Evolutionary conservation across 2,113 vertebrate genomes (phyloP).

Genomic region (Macrotis lagotis): DNA sequence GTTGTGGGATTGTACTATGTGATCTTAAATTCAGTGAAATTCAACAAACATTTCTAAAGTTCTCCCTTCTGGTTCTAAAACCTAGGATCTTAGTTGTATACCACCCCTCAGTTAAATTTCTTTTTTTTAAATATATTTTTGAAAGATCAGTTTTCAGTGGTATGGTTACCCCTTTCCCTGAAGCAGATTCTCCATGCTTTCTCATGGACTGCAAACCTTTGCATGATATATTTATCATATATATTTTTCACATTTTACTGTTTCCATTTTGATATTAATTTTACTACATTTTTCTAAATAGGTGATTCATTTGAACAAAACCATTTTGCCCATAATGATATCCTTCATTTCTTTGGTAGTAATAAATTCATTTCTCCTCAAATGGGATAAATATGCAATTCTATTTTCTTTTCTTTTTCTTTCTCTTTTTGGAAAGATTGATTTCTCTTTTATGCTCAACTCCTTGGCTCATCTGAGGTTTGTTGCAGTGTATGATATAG

Average conservation of each 20-base stretch:
- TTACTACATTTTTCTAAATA: not conserved
- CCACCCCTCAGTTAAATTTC: not conserved
- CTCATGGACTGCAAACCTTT: not conserved
- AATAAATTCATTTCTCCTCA: not conserved
- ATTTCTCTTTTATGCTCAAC: not conserved
- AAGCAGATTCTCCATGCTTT: not conserved
- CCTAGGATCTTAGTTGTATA: not conserved
- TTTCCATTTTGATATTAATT: not conserved
- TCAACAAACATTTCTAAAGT: not conserved
- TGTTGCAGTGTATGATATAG: not conserved
- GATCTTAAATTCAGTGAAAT: not conserved
- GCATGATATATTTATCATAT: not conserved
- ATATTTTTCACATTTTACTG: not conserved
- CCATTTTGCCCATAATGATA: not conserved
- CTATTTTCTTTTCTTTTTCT: not conserved
- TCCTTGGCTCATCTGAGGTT: not conserved
- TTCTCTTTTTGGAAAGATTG: not conserved
- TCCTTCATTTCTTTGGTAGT: not conserved
- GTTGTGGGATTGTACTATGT: not conserved
- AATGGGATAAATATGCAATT: not conserved
- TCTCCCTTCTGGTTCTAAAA: not conserved
- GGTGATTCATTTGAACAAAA: not conserved
- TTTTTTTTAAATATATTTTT: no score
- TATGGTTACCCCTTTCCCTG: not conserved
- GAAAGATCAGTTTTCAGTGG: not conserved